These are phyloP conservation scores for Drosophila subobscura DNA, from an alignment of 1,140 invertebrate species.

Conservation along the genomic window DNA sequence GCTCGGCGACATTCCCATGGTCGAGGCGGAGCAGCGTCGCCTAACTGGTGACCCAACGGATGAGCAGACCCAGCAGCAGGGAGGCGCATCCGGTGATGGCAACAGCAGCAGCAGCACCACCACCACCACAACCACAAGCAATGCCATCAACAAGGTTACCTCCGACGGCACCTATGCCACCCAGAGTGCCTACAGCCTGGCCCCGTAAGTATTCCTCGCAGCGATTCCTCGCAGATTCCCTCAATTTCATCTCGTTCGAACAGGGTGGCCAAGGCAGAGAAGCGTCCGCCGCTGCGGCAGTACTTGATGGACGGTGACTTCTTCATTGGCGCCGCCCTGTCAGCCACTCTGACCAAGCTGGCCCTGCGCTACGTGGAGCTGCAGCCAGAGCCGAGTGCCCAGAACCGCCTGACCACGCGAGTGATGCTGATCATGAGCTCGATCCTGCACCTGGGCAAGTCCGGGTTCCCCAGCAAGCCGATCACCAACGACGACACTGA, in stretches of 20 bases:
- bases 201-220: constrained; percentile 85
- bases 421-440: constrained; percentile 95
- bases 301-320: constrained; percentile 98
- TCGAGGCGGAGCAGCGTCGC: constrained; percentile 93
- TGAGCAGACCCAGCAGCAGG: constrained; percentile 66
- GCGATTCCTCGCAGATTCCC: too few species aligned
- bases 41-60: constrained; percentile 88
- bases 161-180: constrained; percentile 99
- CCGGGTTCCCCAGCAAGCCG: constrained; percentile 87
- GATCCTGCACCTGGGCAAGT: constrained; percentile 93
- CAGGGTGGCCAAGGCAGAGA: constrained; percentile 87
- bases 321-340: constrained; percentile 96
- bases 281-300: constrained; percentile 91
- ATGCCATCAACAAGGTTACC: constrained; percentile 87
- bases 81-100: background rate
- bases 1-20: constrained; percentile 94
- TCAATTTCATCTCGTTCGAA: background rate
- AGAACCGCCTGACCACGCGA: constrained; percentile 90
- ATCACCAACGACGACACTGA: constrained; percentile 98
- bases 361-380: constrained; percentile 86
- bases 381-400: constrained; percentile 78
- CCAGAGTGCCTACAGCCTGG: constrained; percentile 97
- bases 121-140: constrained; percentile 31
- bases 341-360: constrained; percentile 96
- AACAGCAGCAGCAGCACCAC: constrained; percentile 36